Conservation (phyloP, 2,113 vertebrate genomes). For the Egretta garzetta region DNA sequence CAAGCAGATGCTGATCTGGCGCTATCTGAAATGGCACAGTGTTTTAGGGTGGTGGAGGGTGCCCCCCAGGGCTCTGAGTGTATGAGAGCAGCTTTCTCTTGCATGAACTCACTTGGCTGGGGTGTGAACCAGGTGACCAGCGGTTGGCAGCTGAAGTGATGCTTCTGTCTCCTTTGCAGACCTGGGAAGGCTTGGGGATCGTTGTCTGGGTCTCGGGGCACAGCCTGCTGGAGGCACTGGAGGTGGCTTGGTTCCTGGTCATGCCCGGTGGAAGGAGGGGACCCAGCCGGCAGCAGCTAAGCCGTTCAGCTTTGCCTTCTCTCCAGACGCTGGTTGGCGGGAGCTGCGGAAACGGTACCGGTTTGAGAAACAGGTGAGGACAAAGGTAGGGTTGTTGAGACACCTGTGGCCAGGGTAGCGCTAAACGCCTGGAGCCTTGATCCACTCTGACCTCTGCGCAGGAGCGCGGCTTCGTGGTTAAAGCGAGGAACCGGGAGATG, state of each 20-base stretch:
- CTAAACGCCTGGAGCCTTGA: neutral
- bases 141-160: neutral
- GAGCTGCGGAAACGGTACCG: constrained; percentile 90
- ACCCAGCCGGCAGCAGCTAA: constrained; percentile 98
- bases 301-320: constrained; percentile 95
- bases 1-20: neutral
- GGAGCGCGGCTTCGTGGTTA: neutral
- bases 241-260: constrained; percentile 79
- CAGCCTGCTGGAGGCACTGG: constrained; percentile 74
- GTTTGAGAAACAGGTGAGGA: constrained; percentile 91
- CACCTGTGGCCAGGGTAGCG: neutral
- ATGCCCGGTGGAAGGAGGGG: constrained; percentile 99
- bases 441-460: rapidly evolving
- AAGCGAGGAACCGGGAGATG: neutral
- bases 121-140: neutral
- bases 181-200: constrained; percentile 60
- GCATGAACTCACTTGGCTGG: neutral
- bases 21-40: neutral
- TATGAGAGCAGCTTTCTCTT: neutral
- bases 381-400: neutral
- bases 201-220: constrained; percentile 63
- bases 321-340: constrained; percentile 96
- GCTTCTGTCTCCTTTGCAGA: constrained; percentile 64
- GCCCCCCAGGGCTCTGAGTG: neutral
- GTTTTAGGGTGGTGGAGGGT: neutral